Evolutionary conservation across 1,140 invertebrate genomes (phyloP).

Genomic region (Alviniconcha marisindica): DNA sequence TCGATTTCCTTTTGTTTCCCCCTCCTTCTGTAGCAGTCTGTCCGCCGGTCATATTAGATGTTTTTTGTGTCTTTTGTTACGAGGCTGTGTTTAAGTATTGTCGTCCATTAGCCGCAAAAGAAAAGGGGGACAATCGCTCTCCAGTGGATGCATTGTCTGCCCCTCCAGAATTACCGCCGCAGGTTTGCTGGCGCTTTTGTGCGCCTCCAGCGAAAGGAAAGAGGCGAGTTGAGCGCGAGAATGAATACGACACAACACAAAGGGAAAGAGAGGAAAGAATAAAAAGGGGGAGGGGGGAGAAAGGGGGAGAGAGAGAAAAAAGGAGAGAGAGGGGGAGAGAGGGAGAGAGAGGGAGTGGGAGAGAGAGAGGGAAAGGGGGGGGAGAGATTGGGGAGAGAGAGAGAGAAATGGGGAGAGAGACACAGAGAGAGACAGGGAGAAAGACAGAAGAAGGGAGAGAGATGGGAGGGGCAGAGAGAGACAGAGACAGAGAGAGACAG

Average conservation of each 20-base stretch:
- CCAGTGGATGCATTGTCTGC: neutral
- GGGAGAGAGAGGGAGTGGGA: neutral
- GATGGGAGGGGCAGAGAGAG: no score
- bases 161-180: neutral
- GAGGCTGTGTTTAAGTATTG: neutral
- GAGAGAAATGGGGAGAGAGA: no score
- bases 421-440: no score
- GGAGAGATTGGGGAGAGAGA: no score
- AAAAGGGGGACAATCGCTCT: slow-evolving; percentile 3
- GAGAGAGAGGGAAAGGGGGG: neutral
- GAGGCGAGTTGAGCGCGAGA: neutral
- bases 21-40: neutral
- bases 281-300: neutral
- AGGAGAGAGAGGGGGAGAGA: neutral
- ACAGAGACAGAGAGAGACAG: no score
- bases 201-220: slow-evolving; percentile 2
- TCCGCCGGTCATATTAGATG: neutral
- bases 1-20: neutral
- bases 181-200: slow-evolving; percentile 3
- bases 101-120: neutral
- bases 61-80: neutral
- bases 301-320: neutral
- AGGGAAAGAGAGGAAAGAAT: neutral
- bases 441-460: no score
- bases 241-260: neutral